Base-by-base conservation (phyloP, 2,113 vertebrate species). In the Romanogobio albipinnatus region DNA sequence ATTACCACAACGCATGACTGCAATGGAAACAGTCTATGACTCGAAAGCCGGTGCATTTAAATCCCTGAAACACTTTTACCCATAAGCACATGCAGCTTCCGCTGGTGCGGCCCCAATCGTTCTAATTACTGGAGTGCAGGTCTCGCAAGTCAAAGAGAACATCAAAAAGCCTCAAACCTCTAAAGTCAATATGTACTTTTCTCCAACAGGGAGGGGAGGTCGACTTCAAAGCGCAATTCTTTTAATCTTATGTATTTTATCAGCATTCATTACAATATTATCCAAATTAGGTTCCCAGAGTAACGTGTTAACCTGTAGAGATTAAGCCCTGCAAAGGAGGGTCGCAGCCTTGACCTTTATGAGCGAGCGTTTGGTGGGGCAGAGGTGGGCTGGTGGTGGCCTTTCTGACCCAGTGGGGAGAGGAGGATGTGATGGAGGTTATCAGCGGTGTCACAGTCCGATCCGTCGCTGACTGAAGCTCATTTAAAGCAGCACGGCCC, bases 111-210 rank as follows among this genome's bases (percentile, higher is more conserved):
- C 74, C 81, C 87, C 85, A 87, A 81, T 88, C 86, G 70, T 84
- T 88, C 90, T 88, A 89, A 89, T 89, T 89, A 90, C 89, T n/a
- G 85, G 86, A 84, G 85, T 49, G 85, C 83, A 82, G 85, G 86
- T 87, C 88, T 88, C 85, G 29, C 86, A 88, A 91, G 91, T 89
- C 90, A 91, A 91, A 89, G 90, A 87, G 90, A 89, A 91, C 90
- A 91, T 91, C 89, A 90, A 91, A 91, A 91, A 91, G 91, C 89
- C 82, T 87, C 88, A 84, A 91, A 90, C 91, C 91, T 88, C 89
- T 88, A 90, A 87, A 91, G 90, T 91, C 89, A 91, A 91, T 91
- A 91, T 91, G 90, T 91, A 90, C 91, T 90, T 89, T 91, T 90
- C 91, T 88, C 89, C 90, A 90, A 82, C 88, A 84, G 89, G 81